These are phyloP conservation scores for Hormaphis cornu DNA, from an alignment of 1,140 invertebrate genomes.

Conservation along the genomic window DNA sequence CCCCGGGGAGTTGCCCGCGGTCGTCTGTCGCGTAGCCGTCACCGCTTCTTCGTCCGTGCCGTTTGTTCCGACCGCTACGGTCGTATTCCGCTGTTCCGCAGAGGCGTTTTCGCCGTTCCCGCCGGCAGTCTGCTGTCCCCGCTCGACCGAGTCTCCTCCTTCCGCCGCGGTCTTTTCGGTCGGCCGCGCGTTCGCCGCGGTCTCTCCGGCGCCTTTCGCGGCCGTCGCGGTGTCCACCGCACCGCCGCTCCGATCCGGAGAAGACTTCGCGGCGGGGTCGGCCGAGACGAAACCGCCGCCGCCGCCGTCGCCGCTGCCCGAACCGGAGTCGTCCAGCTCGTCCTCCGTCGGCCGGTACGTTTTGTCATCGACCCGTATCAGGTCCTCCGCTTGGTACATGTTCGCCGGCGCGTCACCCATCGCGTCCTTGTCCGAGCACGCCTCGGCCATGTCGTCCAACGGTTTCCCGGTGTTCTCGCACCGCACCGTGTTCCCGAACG, in stretches of 20 bases:
- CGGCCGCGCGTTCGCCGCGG: too few species aligned
- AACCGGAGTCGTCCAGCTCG: neutral
- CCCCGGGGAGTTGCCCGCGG: too few species aligned
- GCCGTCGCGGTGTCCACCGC: too few species aligned
- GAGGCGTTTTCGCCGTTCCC: neutral
- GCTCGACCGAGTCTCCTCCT: too few species aligned
- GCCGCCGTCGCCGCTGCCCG: slow-evolving; percentile 4
- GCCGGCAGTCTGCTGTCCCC: too few species aligned
- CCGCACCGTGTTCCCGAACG: neutral
- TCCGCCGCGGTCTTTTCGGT: too few species aligned
- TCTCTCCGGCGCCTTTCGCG: too few species aligned
- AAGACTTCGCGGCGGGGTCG: neutral
- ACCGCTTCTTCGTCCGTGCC: too few species aligned
- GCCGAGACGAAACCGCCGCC: neutral
- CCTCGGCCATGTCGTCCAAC: neutral
- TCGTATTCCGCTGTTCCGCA: too few species aligned
- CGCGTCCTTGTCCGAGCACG: slow-evolving; percentile 9
- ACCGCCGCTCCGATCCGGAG: too few species aligned
- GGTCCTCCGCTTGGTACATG: neutral
- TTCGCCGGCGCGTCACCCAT: neutral
- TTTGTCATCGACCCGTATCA: neutral
- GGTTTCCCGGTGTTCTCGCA: neutral
- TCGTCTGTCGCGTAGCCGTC: too few species aligned
- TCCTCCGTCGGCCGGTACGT: neutral
- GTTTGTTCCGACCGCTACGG: too few species aligned